Evolutionary conservation across 2,113 vertebrate species (phyloP).

Genomic region (Haliaeetus leucogaster): DNA sequence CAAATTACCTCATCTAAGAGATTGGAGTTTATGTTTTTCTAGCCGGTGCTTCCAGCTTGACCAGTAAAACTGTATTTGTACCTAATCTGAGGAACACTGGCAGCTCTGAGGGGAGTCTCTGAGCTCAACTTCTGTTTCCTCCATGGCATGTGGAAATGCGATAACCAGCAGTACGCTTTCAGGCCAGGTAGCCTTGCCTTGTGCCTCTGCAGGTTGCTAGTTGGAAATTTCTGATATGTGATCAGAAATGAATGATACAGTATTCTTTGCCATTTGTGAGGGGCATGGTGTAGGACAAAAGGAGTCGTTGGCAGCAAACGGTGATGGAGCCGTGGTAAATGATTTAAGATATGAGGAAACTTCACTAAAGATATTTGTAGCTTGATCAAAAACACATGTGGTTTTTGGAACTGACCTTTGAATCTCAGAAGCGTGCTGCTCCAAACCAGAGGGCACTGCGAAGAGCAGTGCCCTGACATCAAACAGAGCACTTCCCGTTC

Average conservation of each 20-base stretch:
- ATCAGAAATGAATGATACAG: background rate
- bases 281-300: background rate
- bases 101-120: background rate
- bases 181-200: background rate
- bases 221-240: background rate
- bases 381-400: background rate
- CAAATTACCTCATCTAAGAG: background rate
- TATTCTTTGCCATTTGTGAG: background rate
- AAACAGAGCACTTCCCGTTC: background rate
- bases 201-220: background rate
- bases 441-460: background rate
- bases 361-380: background rate
- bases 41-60: background rate
- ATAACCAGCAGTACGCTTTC: background rate
- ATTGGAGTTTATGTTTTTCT: background rate
- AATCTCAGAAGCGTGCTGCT: background rate
- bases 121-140: background rate
- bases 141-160: fast-evolving
- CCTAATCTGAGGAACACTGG: background rate
- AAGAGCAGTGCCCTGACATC: background rate
- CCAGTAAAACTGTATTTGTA: background rate
- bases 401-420: background rate
- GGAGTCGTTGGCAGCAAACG: background rate
- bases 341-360: background rate
- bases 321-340: background rate